phyloP scores from a whole-genome alignment of 2,888 invertebrate species.

The Globia sparganii region DNA sequence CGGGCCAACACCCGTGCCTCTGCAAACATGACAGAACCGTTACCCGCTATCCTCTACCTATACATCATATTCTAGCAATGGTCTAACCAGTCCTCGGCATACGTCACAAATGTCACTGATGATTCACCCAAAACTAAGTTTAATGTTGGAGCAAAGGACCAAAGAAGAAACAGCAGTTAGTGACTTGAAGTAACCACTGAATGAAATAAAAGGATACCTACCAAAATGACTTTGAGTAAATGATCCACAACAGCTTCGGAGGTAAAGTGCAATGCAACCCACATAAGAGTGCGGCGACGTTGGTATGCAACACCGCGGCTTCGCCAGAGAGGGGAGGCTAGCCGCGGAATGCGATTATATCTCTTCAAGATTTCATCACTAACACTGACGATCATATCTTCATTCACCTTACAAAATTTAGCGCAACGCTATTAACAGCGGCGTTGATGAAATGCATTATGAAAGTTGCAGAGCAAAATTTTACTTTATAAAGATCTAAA shows the following conservation, averaged over 20 bases:
- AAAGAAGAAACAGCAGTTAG: background rate
- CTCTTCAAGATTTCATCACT: conserved; percentile 81
- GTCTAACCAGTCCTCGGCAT: conserved; percentile 62
- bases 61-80: conserved; percentile 78
- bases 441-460: conserved; percentile 64
- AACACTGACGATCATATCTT: conserved; percentile 72
- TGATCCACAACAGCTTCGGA: conserved; percentile 50
- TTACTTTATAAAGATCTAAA: conserved; percentile 48
- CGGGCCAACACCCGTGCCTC: conserved; percentile 79
- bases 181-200: conserved; percentile 8
- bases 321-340: conserved; percentile 72
- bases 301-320: conserved; percentile 73
- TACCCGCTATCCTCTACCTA: conserved; percentile 82
- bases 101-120: conserved; percentile 32
- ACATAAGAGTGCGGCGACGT: conserved; percentile 72
- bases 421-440: conserved; percentile 66
- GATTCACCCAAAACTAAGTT: conserved; percentile 14
- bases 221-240: conserved; percentile 34
- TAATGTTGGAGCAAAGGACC: background rate
- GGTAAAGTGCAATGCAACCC: conserved; percentile 71
- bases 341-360: conserved; percentile 86
- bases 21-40: conserved; percentile 88
- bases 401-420: conserved; percentile 72
- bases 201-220: conserved; percentile 12
- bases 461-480: conserved; percentile 58